These are phyloP conservation scores for Drosophila trichaetosa DNA, from an alignment of 2,888 invertebrate genomes.

Conservation along the genomic window DNA sequence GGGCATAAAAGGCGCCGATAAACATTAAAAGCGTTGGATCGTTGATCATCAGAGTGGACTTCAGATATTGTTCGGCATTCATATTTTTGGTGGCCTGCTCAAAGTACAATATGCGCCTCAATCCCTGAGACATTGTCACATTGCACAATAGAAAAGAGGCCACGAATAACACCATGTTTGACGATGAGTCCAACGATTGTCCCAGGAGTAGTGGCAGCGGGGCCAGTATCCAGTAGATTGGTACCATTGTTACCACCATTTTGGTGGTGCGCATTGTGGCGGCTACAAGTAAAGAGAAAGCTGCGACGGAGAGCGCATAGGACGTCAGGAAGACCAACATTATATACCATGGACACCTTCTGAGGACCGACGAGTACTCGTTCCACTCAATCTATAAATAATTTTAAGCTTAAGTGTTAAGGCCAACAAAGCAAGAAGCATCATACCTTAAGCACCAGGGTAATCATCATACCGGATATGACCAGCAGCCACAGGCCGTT, in stretches of 20 bases:
- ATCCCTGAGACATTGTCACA: conserved; percentile 51
- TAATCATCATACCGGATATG: conserved; percentile 21
- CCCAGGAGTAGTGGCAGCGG: conserved; percentile 46
- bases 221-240: conserved; percentile 54
- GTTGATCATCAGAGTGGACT: background rate
- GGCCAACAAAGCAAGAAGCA: background rate
- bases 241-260: conserved; percentile 38
- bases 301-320: conserved; percentile 37
- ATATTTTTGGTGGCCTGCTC: conserved; percentile 6
- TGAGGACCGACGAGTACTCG: conserved; percentile 14
- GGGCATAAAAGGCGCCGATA: conserved; percentile 39
- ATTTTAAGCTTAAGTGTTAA: background rate
- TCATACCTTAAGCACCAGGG: conserved; percentile 48
- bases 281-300: conserved; percentile 45
- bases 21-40: conserved; percentile 32
- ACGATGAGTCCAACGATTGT: conserved; percentile 1
- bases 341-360: conserved; percentile 41
- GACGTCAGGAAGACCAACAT: conserved; percentile 43
- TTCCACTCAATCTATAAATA: conserved; percentile 45
- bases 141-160: conserved; percentile 47
- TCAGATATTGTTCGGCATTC: conserved; percentile 19
- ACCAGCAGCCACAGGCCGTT: conserved; percentile 41
- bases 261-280: conserved; percentile 28
- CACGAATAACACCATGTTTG: background rate
- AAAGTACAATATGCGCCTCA: conserved; percentile 32